Conservation (phyloP, 1,140 invertebrate genomes). For the Caenorhabditis briggsae region DNA sequence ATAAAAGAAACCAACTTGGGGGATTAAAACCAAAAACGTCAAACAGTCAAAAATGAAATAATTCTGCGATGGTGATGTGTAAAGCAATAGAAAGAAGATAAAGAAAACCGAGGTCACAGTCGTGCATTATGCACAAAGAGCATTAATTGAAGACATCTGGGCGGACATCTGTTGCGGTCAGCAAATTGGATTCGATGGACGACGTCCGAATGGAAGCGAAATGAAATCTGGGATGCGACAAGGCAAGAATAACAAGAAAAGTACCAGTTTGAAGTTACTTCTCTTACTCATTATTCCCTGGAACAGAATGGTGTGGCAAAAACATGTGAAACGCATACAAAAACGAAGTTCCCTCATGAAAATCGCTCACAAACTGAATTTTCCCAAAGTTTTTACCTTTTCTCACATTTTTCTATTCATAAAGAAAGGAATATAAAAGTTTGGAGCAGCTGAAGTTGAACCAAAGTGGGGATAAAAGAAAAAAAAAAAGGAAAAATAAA, state of each 20-base stretch:
- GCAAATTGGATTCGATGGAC: background rate
- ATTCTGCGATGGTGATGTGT: background rate
- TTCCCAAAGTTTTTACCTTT: background rate
- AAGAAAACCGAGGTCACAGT: background rate
- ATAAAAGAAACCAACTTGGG: no score
- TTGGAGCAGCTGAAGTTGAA: background rate
- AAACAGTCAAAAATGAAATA: background rate
- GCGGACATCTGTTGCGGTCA: slow-evolving; percentile 14
- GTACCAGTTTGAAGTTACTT: background rate
- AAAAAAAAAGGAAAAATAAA: slow-evolving; percentile 14
- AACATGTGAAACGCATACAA: slow-evolving; percentile 22
- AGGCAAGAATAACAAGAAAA: slow-evolving; percentile 8
- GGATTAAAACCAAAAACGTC: slow-evolving; percentile 20
- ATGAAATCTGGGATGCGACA: slow-evolving; percentile 2
- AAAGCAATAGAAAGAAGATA: background rate
- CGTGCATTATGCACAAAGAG: slow-evolving; percentile 33
- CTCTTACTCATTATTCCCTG: background rate
- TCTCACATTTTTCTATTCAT: background rate
- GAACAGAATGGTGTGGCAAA: background rate
- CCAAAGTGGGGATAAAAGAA: background rate
- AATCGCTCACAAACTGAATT: background rate
- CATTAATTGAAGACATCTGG: slow-evolving; percentile 45
- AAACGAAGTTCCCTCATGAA: background rate
- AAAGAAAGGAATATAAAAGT: background rate
- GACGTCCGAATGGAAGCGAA: background rate